A percentile compares a stretch with the other conserved stretches of the same genome.
Conservation (phyloP, 2,797 vertebrate genomes). For the Naso thynnoides region DNA sequence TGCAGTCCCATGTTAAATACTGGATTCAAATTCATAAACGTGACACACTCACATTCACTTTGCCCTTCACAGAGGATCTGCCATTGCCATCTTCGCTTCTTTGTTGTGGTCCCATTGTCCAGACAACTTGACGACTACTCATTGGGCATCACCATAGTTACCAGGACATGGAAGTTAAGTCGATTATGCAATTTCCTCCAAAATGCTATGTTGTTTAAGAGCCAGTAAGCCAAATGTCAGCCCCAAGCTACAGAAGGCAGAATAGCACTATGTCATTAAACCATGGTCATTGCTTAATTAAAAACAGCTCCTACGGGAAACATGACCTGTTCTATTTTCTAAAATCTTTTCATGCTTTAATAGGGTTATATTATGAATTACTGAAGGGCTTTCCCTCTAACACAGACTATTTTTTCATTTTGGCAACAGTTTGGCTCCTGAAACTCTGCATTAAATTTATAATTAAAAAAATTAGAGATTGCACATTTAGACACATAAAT, state of each 20-base stretch:
- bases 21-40: slow-evolving; percentile 22
- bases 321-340: slow-evolving; percentile 47
- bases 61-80: background rate
- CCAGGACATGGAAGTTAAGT: slow-evolving; percentile 4
- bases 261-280: slow-evolving; percentile 27
- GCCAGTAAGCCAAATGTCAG: slow-evolving; percentile 20
- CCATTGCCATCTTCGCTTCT: background rate
- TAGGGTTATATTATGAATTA: slow-evolving; percentile 50
- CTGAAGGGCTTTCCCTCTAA: slow-evolving; percentile 5
- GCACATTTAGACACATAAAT: background rate
- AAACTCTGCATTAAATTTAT: background rate
- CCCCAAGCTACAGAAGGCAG: slow-evolving; percentile 5
- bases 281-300: slow-evolving; percentile 52
- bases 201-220: slow-evolving; percentile 1
- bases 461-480: background rate
- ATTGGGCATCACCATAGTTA: slow-evolving; percentile 57
- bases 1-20: background rate
- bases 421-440: background rate
- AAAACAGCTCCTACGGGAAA: slow-evolving; percentile 54
- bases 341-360: slow-evolving; percentile 44
- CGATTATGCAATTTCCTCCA: background rate
- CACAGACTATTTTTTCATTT: background rate
- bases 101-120: background rate
- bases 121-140: background rate
- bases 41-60: background rate